Evolutionary conservation across 2,797 vertebrate genomes (phyloP).

Genomic region (Chromobotia macracanthus): DNA sequence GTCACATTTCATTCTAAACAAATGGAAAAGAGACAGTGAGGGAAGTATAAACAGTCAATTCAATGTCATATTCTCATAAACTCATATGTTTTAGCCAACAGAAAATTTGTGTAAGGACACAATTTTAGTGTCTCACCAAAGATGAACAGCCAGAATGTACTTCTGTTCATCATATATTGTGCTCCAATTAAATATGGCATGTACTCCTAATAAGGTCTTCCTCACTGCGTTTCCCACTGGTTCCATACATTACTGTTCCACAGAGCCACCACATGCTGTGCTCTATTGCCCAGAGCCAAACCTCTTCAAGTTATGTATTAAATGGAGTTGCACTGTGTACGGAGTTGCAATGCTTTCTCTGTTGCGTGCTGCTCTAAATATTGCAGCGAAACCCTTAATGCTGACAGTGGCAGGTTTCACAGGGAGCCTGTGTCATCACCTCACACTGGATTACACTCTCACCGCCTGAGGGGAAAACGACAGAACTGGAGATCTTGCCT

Average conservation of each 20-base stretch:
- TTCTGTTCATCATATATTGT: neutral
- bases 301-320: slow-evolving; percentile 20
- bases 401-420: slow-evolving; percentile 51
- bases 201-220: slow-evolving; percentile 13
- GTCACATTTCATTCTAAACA: too few species aligned
- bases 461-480: slow-evolving; percentile 49
- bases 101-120: neutral
- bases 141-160: neutral
- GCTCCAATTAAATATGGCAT: neutral
- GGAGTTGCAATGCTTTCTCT: slow-evolving; percentile 22
- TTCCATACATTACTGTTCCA: neutral
- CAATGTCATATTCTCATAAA: too few species aligned
- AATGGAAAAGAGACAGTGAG: too few species aligned
- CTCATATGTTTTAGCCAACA: neutral
- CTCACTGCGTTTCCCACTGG: slow-evolving; percentile 2
- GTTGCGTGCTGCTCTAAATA: slow-evolving; percentile 45
- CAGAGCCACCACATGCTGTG: slow-evolving; percentile 34
- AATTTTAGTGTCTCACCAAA: neutral
- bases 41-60: too few species aligned
- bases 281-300: slow-evolving; percentile 2
- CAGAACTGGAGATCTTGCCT: slow-evolving; percentile 50
- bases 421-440: slow-evolving; percentile 53
- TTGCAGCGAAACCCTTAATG: slow-evolving; percentile 56
- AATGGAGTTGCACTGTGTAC: slow-evolving; percentile 26
- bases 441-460: slow-evolving; percentile 59